phyloP scores from a whole-genome alignment of 2,113 vertebrate genomes.

The Silurus asotus region DNA sequence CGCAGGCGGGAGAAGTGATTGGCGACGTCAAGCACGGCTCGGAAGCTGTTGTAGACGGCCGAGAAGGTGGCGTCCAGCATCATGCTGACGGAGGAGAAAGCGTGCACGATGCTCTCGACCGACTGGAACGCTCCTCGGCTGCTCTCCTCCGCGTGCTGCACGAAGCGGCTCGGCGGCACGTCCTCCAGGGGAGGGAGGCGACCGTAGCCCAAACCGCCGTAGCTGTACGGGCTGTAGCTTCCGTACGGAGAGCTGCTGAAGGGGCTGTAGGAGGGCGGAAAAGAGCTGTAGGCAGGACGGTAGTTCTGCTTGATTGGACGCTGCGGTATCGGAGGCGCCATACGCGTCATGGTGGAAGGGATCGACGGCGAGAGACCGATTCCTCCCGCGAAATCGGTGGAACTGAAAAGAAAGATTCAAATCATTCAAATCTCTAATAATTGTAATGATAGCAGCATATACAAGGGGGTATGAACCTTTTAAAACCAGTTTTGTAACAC shows the following conservation, averaged over 20 bases:
- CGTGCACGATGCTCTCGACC: slow-evolving; percentile 96
- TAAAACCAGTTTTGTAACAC: too few relatives aligned
- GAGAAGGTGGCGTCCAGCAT: slow-evolving; percentile 99
- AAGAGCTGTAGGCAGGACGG: slow-evolving; percentile 83
- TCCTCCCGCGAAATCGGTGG: slow-evolving; percentile 77
- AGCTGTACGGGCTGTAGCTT: slow-evolving; percentile 79
- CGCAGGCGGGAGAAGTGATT: slow-evolving; percentile 94
- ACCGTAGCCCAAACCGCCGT: slow-evolving; percentile 79
- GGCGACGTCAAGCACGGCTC: slow-evolving; percentile 93
- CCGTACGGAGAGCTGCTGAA: slow-evolving; percentile 84
- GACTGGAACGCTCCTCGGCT: slow-evolving; percentile 97
- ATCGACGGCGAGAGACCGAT: slow-evolving; percentile 70
- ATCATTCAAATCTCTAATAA: too few relatives aligned
- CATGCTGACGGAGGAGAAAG: slow-evolving; percentile 95
- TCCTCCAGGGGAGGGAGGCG: slow-evolving; percentile 78
- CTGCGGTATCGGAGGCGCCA: slow-evolving; percentile 86
- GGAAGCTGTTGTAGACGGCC: slow-evolving; percentile 96
- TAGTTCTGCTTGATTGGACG: slow-evolving; percentile 84
- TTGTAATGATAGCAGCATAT: too few relatives aligned
- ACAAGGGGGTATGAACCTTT: too few relatives aligned
- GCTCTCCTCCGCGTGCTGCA: slow-evolving; percentile 96
- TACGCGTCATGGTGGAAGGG: slow-evolving; percentile 79
- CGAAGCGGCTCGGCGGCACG: slow-evolving; percentile 87
- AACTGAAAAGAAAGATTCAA: slow-evolving; percentile 54
- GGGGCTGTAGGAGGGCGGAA: slow-evolving; percentile 81